Base-by-base conservation (phyloP, 2,797 vertebrate genomes). In the Tadarida brasiliensis region DNA sequence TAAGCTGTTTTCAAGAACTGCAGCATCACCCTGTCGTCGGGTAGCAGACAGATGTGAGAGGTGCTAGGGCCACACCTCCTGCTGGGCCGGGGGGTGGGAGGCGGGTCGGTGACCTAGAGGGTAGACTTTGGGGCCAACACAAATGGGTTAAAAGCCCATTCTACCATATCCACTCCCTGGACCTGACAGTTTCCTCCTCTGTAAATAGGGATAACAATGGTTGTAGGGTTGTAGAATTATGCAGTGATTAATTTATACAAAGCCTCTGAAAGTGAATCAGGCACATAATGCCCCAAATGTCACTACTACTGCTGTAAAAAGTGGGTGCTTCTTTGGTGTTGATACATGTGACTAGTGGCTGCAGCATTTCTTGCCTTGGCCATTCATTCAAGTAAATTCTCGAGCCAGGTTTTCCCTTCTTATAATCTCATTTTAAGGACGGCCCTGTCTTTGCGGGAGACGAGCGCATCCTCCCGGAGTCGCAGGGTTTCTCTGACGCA, bases 361-460 rank as follows among this genome's bases (percentile, higher is more conserved):
- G 74, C n/a, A 80, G 51, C 15, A 33, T 35, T 90, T 73, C 71
- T 77, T 83, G 70, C 12, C 39, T 63, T 33, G 77, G 61, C 74
- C n/a, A 49, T 77, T 95, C 70, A 57, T 85, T 65, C 44, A 71
- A 17, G 63, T 71, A 54, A 90, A 86, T 90, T 89, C 70, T 86
- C 11, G 16, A 77, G 67, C 44, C 20, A 77, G 82, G 8, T 61
- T 94, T 91, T 84, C 47, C 80, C 19, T 77, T 65, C 82, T 33
- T 70, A 30, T 51, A 49, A 30, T 35, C 22, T 20, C 44, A 20
- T 73, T 51, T 10, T 1, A 67, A 28, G 65, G 17, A 12, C 14
- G 19, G 0, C 22, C 61, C 84, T 57, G 59, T 92, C 81, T 84
- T 54, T 76, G 84, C 39, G 80, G 63, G 65, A 86, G 77, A 86